Evolutionary conservation across 2,888 invertebrate species (phyloP).

Genomic region (Cyclophora punctaria): DNA sequence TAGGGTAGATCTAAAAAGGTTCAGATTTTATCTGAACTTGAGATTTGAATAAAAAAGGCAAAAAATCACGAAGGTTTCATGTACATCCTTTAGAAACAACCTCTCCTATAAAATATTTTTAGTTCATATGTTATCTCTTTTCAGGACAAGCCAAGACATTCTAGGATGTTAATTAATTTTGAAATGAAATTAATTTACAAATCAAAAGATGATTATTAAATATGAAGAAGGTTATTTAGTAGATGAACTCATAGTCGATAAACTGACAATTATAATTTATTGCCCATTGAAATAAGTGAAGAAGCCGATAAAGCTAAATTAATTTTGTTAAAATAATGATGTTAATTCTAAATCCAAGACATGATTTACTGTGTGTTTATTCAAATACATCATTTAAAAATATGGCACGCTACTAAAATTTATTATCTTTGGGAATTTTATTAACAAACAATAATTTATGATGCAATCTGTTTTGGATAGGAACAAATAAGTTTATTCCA

Average conservation of each 20-base stretch:
- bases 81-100: too few species aligned
- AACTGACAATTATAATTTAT: conserved; percentile 38
- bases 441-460: conserved; percentile 44
- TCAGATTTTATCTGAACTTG: conserved; percentile 11
- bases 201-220: too few species aligned
- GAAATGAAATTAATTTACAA: conserved; percentile 18
- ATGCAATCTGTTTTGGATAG: conserved; percentile 38
- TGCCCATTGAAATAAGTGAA: conserved; percentile 39
- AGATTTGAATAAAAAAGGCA: not conserved
- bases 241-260: too few species aligned
- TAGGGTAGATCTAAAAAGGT: not conserved
- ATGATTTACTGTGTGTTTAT: conserved; percentile 12
- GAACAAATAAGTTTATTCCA: conserved; percentile 61
- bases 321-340: conserved; percentile 10
- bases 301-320: conserved; percentile 17
- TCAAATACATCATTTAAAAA: conserved; percentile 12
- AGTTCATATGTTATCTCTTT: too few species aligned
- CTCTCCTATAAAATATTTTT: too few species aligned
- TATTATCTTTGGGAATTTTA: conserved; percentile 34
- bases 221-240: too few species aligned
- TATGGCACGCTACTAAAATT: conserved; percentile 29
- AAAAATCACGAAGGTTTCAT: too few species aligned
- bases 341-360: conserved; percentile 4
- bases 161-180: conserved; percentile 33
- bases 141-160: conserved; percentile 15